Evolutionary conservation across 2,797 vertebrate species (phyloP), one percentile per base, ranked within the genome.

Genomic region (Lateolabrax maculatus): DNA sequence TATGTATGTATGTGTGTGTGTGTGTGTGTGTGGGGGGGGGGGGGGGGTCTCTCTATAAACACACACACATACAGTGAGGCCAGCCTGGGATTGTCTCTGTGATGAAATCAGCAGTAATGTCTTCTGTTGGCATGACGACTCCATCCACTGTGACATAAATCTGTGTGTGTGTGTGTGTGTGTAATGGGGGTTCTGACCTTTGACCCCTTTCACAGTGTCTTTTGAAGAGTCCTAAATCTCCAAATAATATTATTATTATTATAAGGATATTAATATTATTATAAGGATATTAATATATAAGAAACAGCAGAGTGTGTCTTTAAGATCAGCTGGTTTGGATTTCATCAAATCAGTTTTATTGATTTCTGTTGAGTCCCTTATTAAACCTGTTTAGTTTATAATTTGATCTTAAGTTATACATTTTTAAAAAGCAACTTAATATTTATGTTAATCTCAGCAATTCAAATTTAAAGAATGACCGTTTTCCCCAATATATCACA

Each of bases 51-150:
- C 80, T 81, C 68, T 67, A 77, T 66, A 85, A 62, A 78, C 64
- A 84, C 57, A 79, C 43, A 66, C 70, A 48, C 29, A 49, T 75
- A 69, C 80, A 82, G 74, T 75, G 81, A 86, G 85, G 89, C 90
- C 84, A 69, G 87, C 83, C 74, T 90, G 84, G 88, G 88, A 92
- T 89, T 90, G 86, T 91, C 86, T 89, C 89, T 88, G 90, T 95
- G 94, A 95, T 95, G 94, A 95, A 95, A 95, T 90, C 87, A 86
- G 75, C 83, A 84, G 94, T 93, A 95, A 95, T 78, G 81, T 81
- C 92, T 89, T 87, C 90, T 87, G 88, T 92, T 91, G 89, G 90
- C 91, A 91, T 95, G 93, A 92, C 79, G 83, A 90, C 91, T 92
- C 87, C 84, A 90, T 94, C 89, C 86, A 88, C 76, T 89, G 82